A percentile compares a stretch with the other conserved stretches of the same genome.
Conservation (phyloP, 2,113 vertebrate genomes). For the Tragelaphus strepsiceros region DNA sequence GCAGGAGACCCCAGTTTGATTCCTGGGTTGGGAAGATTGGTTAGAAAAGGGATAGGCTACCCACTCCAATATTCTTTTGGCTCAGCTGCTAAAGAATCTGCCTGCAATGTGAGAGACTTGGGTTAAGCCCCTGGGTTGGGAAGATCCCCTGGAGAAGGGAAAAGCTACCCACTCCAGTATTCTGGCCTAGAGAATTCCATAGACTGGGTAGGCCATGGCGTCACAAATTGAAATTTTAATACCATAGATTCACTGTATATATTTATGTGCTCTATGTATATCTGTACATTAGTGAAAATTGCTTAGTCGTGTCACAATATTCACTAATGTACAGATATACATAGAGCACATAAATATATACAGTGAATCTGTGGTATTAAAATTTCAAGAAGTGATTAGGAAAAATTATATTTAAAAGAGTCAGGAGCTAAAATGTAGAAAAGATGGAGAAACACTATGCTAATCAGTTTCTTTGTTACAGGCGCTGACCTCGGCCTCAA, state of each 20-base stretch:
- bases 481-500: not conserved
- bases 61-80: too few species aligned
- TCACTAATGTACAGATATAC: not conserved
- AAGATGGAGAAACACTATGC: not conserved
- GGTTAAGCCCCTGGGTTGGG: not conserved
- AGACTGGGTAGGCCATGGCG: not conserved
- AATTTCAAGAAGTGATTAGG: not conserved
- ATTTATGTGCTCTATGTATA: too few species aligned
- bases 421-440: not conserved
- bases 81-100: not conserved
- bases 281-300: too few species aligned
- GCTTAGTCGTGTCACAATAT: not conserved
- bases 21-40: too few species aligned
- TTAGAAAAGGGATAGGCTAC: too few species aligned
- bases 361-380: not conserved
- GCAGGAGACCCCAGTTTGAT: too few species aligned
- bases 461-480: not conserved
- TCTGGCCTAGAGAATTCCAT: not conserved
- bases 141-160: not conserved
- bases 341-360: not conserved
- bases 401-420: not conserved
- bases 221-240: not conserved
- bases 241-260: too few species aligned
- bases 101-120: not conserved
- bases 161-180: not conserved